These are phyloP conservation scores for Microcebus jonahi DNA, from an alignment of 2,113 vertebrate genomes.

Conservation along the genomic window DNA sequence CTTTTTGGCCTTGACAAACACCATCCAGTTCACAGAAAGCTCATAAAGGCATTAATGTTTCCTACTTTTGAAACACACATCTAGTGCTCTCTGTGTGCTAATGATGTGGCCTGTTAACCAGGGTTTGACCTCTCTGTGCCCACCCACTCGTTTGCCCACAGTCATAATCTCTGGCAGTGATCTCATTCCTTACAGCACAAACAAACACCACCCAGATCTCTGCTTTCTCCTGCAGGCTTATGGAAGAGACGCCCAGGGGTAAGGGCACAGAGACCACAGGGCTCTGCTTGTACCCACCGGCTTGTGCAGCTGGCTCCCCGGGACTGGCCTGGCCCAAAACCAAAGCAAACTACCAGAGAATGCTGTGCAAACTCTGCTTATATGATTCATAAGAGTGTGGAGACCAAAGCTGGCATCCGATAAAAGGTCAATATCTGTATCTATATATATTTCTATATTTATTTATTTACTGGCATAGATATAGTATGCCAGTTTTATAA, in stretches of 20 bases:
- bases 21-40: neutral
- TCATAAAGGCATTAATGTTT: slow-evolving; percentile 23
- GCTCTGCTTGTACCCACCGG: neutral
- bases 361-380: neutral
- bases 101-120: slow-evolving; percentile 6
- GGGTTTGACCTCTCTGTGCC: slow-evolving; percentile 1
- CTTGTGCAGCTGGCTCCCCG: neutral
- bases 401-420: neutral
- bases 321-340: neutral
- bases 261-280: neutral
- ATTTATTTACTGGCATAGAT: neutral
- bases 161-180: neutral
- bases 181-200: slow-evolving; percentile 48
- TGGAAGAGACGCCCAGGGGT: neutral
- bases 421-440: neutral
- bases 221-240: neutral
- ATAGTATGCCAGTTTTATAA: neutral
- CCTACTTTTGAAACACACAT: neutral
- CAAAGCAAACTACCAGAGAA: neutral
- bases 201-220: neutral
- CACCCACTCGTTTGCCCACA: neutral
- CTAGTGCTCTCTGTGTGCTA: neutral
- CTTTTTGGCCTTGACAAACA: slow-evolving; percentile 11
- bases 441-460: neutral
- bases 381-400: neutral